phyloP scores from a whole-genome alignment of 2,113 vertebrate species.

The Mellivora capensis region DNA sequence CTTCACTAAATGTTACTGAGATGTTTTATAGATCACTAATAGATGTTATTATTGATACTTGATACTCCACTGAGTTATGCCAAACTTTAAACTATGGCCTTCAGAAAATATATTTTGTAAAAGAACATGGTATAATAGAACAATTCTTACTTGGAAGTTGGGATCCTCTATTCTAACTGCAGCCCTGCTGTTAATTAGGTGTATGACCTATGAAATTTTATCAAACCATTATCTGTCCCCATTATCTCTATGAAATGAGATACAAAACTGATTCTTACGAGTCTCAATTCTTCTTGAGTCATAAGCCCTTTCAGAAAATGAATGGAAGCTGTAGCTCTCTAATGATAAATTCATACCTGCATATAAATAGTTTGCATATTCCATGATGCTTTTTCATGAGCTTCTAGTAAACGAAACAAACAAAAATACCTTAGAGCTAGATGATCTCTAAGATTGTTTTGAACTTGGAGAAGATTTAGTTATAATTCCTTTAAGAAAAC shows the following conservation, averaged over 20 bases:
- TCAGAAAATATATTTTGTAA: not conserved
- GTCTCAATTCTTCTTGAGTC: not conserved
- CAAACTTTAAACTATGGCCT: not conserved
- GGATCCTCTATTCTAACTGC: not conserved
- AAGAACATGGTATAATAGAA: not conserved
- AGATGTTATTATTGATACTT: not conserved
- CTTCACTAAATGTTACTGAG: not conserved
- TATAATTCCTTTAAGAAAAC: not conserved
- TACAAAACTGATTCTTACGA: not conserved
- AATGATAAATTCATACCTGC: not conserved
- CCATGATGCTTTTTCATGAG: not conserved
- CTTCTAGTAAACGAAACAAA: not conserved
- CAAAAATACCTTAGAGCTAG: not conserved
- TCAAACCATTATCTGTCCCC: not conserved
- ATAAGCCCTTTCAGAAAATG: not conserved
- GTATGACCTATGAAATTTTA: not conserved
- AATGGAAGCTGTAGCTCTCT: not conserved
- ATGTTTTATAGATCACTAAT: not conserved
- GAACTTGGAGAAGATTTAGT: not conserved
- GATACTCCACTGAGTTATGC: not conserved
- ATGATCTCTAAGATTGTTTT: not conserved
- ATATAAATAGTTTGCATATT: not conserved
- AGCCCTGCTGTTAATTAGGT: not conserved
- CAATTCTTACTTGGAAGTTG: not conserved
- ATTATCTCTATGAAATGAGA: not conserved